phyloP scores from a whole-genome alignment of 2,797 vertebrate genomes.

The Poeciliopsis infans region DNA sequence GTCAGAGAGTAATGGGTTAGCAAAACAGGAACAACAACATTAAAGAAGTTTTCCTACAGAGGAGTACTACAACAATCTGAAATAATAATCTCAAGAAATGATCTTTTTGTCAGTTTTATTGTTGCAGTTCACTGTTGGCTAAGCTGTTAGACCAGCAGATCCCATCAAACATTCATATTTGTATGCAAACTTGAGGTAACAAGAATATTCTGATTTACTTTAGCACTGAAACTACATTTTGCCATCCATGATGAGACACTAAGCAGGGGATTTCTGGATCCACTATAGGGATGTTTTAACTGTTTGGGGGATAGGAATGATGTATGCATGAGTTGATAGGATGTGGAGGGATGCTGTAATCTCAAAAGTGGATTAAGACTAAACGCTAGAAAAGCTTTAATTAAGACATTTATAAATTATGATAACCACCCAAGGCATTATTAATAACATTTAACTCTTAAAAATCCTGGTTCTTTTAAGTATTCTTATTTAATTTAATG shows the following conservation, averaged over 20 bases:
- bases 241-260: not conserved
- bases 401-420: conserved; percentile 42
- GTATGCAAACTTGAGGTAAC: not conserved
- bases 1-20: not conserved
- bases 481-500: conserved; percentile 40
- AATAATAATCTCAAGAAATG: not conserved
- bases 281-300: not conserved
- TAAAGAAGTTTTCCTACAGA: not conserved
- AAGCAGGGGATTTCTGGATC: not conserved
- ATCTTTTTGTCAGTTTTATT: too few species aligned
- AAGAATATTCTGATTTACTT: not conserved
- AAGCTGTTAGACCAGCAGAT: not conserved
- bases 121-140: not conserved
- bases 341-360: conserved; percentile 7
- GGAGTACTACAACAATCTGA: not conserved
- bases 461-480: conserved; percentile 36
- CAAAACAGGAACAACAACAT: not conserved
- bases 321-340: conserved; percentile 15
- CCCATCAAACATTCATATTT: not conserved
- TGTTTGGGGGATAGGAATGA: not conserved
- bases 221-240: not conserved
- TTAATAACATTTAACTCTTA: conserved; percentile 36
- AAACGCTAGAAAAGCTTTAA: conserved; percentile 29
- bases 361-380: conserved; percentile 34
- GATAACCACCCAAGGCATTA: conserved; percentile 25